Evolutionary conservation across 1,140 invertebrate genomes (phyloP).

Genomic region (Plectus sambesii): DNA sequence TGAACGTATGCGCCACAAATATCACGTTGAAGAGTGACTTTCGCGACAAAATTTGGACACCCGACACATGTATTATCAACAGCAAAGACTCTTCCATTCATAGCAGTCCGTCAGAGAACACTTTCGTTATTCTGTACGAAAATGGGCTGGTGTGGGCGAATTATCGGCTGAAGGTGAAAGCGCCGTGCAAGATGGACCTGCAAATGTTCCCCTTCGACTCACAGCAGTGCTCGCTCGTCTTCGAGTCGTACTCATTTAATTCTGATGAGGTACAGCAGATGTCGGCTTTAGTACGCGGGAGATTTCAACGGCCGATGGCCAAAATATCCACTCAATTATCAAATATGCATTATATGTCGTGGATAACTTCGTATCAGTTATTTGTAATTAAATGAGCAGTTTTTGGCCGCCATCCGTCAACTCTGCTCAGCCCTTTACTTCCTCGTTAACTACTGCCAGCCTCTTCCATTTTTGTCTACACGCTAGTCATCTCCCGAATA

Average conservation of each 20-base stretch:
- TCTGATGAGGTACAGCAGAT: conserved; percentile 45
- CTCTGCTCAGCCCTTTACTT: too few relatives aligned
- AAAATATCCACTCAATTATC: too few relatives aligned
- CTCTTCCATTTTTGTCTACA: too few relatives aligned
- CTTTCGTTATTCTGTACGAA: conserved; percentile 45
- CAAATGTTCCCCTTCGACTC: conserved; percentile 45
- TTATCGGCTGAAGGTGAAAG: conserved; percentile 40
- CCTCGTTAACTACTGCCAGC: too few relatives aligned
- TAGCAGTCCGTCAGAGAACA: conserved; percentile 41
- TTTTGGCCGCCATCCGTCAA: too few relatives aligned
- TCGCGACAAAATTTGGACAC: conserved; percentile 43
- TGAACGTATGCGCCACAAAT: conserved; percentile 46
- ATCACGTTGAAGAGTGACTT: conserved; percentile 44
- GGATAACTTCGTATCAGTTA: too few relatives aligned
- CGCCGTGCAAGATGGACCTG: conserved; percentile 43
- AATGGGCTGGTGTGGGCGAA: conserved; percentile 45
- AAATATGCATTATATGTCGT: too few relatives aligned
- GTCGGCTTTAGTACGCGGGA: too few relatives aligned
- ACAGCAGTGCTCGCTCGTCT: conserved; percentile 37
- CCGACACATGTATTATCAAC: conserved; percentile 42
- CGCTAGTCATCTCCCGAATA: too few relatives aligned
- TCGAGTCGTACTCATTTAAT: conserved; percentile 43
- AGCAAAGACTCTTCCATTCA: conserved; percentile 39
- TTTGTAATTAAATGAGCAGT: too few relatives aligned
- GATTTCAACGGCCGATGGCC: too few relatives aligned